phyloP scores from a whole-genome alignment of 2,888 invertebrate genomes.

The Noctua fimbriata region DNA sequence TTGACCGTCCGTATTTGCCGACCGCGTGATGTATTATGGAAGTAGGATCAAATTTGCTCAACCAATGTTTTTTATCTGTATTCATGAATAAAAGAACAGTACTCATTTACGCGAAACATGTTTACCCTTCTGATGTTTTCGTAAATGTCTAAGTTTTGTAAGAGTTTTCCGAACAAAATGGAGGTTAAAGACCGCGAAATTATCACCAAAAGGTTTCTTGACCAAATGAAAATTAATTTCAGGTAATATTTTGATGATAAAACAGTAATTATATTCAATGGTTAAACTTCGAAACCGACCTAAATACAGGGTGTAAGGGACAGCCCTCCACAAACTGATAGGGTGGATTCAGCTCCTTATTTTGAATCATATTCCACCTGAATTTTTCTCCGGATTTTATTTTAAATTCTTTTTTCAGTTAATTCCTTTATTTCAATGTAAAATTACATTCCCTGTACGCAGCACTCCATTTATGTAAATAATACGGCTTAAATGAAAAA shows the following conservation, averaged over 20 bases:
- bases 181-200: constrained; percentile 9
- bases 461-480: no score
- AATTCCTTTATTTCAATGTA: no score
- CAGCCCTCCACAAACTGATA: no score
- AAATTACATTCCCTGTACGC: no score
- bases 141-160: constrained; percentile 39
- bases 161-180: constrained; percentile 25
- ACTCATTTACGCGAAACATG: constrained; percentile 58
- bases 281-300: not conserved
- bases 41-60: constrained; percentile 58
- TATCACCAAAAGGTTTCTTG: not conserved
- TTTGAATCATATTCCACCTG: no score
- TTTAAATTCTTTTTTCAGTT: no score
- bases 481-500: no score
- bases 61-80: constrained; percentile 62
- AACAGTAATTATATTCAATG: not conserved
- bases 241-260: not conserved
- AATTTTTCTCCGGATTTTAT: no score
- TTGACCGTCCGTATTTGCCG: constrained; percentile 42
- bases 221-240: not conserved
- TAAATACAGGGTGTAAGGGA: no score
- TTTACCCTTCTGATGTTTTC: constrained; percentile 43
- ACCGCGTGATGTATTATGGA: constrained; percentile 57
- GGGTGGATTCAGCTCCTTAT: no score
- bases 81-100: constrained; percentile 63